phyloP scores from a whole-genome alignment of 2,113 vertebrate species.

The Silurus meridionalis region DNA sequence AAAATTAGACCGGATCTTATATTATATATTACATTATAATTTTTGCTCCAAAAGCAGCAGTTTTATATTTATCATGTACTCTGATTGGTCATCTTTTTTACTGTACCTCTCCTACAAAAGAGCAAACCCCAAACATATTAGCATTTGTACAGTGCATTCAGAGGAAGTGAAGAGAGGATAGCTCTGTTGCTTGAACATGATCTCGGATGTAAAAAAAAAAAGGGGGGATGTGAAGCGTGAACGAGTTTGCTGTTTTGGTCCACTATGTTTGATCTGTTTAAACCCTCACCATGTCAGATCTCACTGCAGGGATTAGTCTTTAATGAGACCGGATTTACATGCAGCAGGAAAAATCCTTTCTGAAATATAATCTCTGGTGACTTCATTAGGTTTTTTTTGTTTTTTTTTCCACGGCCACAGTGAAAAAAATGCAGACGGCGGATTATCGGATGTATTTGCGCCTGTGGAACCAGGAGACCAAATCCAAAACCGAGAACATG shows the following conservation, averaged over 20 bases:
- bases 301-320: not conserved
- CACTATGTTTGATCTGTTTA: constrained; percentile 1
- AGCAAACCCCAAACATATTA: not conserved
- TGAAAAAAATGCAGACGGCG: constrained; percentile 84
- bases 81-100: not conserved
- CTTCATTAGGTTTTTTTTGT: not conserved
- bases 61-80: not conserved
- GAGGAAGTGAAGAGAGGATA: not conserved
- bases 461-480: constrained; percentile 90
- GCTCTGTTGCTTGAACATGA: not conserved
- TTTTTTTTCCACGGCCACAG: constrained; percentile 63
- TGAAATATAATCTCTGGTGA: not conserved
- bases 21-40: too few relatives aligned
- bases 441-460: constrained; percentile 91
- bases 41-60: too few relatives aligned
- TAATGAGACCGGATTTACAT: not conserved
- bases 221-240: not conserved
- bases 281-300: constrained; percentile 1
- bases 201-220: not conserved
- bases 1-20: too few relatives aligned
- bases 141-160: not conserved
- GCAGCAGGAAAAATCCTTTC: not conserved
- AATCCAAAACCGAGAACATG: constrained; percentile 80
- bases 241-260: not conserved
- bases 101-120: too few relatives aligned